phyloP scores from a whole-genome alignment of 2,888 invertebrate genomes.

The Latrodectus hesperus region DNA sequence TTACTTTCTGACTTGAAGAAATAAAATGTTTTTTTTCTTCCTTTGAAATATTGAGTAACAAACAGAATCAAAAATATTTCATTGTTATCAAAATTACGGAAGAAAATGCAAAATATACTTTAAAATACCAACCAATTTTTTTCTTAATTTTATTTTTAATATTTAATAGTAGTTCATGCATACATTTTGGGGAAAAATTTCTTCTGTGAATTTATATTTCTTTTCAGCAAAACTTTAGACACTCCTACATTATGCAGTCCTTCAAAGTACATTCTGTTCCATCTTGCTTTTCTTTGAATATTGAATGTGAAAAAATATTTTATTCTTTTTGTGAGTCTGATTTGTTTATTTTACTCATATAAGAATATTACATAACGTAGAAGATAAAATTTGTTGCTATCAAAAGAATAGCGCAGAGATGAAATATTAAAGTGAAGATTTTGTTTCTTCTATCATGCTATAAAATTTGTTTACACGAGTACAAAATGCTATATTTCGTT shows the following conservation, averaged over 20 bases:
- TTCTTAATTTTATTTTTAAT: neutral
- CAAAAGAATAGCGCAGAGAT: too few relatives aligned
- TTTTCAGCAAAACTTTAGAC: neutral
- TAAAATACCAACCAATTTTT: neutral
- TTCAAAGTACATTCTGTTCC: slow-evolving; percentile 29
- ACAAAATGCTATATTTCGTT: too few relatives aligned
- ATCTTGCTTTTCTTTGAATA: slow-evolving; percentile 25
- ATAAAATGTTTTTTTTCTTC: too few relatives aligned
- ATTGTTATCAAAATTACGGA: too few relatives aligned
- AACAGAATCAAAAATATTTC: too few relatives aligned
- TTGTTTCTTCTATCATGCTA: too few relatives aligned
- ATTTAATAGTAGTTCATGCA: neutral
- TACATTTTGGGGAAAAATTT: neutral
- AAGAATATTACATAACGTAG: neutral
- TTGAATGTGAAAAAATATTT: slow-evolving; percentile 19
- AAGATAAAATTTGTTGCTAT: too few relatives aligned
- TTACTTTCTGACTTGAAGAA: too few relatives aligned
- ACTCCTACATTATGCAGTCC: slow-evolving; percentile 8
- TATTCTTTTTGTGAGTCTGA: neutral
- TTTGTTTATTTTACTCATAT: slow-evolving; percentile 31
- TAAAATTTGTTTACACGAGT: too few relatives aligned
- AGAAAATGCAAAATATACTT: too few relatives aligned
- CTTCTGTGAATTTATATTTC: neutral
- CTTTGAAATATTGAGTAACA: too few relatives aligned
- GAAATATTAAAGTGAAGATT: too few relatives aligned